Evolutionary conservation across 2,888 invertebrate genomes (phyloP).

Genomic region (Portevinia maculata): DNA sequence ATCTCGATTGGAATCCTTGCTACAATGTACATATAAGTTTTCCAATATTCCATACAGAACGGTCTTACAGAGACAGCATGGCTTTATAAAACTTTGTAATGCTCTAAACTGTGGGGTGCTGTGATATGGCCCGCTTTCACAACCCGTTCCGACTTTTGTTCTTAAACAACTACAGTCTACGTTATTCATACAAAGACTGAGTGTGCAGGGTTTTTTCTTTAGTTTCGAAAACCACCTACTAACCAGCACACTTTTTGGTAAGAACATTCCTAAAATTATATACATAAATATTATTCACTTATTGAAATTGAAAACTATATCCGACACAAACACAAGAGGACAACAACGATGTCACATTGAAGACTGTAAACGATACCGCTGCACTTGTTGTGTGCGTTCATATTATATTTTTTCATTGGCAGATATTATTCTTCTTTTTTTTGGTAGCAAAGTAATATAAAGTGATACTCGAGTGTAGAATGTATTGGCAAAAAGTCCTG

Average conservation of each 20-base stretch:
- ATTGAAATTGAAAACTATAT: constrained; percentile 72
- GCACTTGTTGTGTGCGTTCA: constrained; percentile 20
- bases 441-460: constrained; percentile 23
- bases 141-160: constrained; percentile 1
- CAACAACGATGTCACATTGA: constrained; percentile 26
- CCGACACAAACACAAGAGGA: constrained; percentile 42
- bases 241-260: constrained; percentile 23
- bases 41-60: background rate
- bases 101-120: constrained; percentile 28
- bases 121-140: background rate
- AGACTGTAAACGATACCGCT: background rate
- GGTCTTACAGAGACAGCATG: constrained; percentile 1
- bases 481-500: background rate
- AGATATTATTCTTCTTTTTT: constrained; percentile 1
- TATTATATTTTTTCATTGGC: background rate
- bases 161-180: constrained; percentile 12
- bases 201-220: constrained; percentile 2
- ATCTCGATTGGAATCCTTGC: constrained; percentile 50
- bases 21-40: constrained; percentile 25
- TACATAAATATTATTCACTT: constrained; percentile 69
- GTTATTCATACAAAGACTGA: background rate
- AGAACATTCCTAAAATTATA: constrained; percentile 42
- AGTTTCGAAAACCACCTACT: constrained; percentile 19
- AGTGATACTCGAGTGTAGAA: constrained; percentile 17
- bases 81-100: constrained; percentile 42